Evolutionary conservation across 2,888 invertebrate species (phyloP).

Genomic region (Coleophora deauratella): DNA sequence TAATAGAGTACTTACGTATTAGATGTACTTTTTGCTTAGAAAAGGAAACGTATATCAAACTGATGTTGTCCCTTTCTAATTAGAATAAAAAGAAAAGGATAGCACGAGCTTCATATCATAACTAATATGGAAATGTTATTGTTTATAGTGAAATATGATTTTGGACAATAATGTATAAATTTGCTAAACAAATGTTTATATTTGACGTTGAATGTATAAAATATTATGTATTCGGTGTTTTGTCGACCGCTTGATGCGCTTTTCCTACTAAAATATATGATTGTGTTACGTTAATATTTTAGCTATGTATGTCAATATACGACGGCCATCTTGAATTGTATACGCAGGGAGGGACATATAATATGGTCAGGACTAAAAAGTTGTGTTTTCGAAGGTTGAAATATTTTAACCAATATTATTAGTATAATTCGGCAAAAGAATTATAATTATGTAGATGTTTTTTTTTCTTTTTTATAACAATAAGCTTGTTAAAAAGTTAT

Average conservation of each 20-base stretch:
- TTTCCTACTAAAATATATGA: slow-evolving; percentile 23
- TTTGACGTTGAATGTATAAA: slow-evolving; percentile 26
- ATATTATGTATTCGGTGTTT: slow-evolving; percentile 36
- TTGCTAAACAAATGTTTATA: slow-evolving; percentile 19
- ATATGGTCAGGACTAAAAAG: too few species aligned
- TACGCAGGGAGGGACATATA: background rate
- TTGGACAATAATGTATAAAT: slow-evolving; percentile 12
- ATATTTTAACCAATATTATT: too few species aligned
- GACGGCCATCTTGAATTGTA: background rate
- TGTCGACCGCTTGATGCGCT: slow-evolving; percentile 43
- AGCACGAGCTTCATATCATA: too few species aligned
- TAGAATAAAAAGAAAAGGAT: too few species aligned
- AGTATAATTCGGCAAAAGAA: too few species aligned
- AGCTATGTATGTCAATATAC: background rate
- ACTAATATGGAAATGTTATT: slow-evolving; percentile 8
- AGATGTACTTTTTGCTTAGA: too few species aligned
- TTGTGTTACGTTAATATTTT: background rate
- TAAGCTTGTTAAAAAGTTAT: too few species aligned
- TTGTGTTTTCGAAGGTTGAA: too few species aligned
- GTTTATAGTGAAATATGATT: slow-evolving; percentile 2
- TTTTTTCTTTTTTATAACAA: too few species aligned
- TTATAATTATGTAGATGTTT: too few species aligned
- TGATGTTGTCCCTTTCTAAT: too few species aligned
- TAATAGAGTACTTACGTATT: slow-evolving; percentile 26
- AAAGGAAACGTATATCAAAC: too few species aligned